phyloP scores from a whole-genome alignment of 1,140 invertebrate species.

The Habropoda laboriosa region DNA sequence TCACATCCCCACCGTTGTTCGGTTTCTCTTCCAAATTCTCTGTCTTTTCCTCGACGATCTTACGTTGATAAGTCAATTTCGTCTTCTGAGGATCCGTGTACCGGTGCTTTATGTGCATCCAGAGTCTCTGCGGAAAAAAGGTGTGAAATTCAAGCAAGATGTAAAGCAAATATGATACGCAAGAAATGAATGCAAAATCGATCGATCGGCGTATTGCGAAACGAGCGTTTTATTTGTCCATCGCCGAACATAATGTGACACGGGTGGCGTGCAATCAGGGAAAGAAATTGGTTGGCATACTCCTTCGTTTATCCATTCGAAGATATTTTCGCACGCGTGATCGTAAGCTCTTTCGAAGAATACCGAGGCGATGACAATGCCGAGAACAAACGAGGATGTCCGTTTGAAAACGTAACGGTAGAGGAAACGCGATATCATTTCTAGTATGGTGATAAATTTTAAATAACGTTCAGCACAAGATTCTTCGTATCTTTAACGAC shows the following conservation, averaged over 20 bases:
- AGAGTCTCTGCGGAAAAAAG: conserved; percentile 47
- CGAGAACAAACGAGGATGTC: conserved; percentile 47
- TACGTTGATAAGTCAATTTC: not conserved
- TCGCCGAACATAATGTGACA: too few relatives aligned
- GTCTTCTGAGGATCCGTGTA: too few relatives aligned
- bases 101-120: conserved; percentile 54
- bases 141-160: too few relatives aligned
- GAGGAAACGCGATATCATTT: conserved; percentile 42
- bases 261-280: not conserved
- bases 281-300: conserved; percentile 25
- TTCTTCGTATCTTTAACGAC: not conserved
- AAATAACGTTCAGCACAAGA: not conserved
- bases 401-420: conserved; percentile 55
- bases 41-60: not conserved
- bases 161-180: too few relatives aligned
- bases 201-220: too few relatives aligned
- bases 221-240: too few relatives aligned
- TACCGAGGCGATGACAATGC: conserved; percentile 30
- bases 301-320: conserved; percentile 54
- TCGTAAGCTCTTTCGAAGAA: conserved; percentile 59
- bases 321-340: conserved; percentile 42
- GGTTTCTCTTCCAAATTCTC: not conserved
- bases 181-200: too few relatives aligned
- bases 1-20: too few relatives aligned
- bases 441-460: not conserved